Percentiles rank a stretch among this genome's conserved stretches.
Conservation (phyloP, 2,888 invertebrate species). For the Fragum fragum region DNA sequence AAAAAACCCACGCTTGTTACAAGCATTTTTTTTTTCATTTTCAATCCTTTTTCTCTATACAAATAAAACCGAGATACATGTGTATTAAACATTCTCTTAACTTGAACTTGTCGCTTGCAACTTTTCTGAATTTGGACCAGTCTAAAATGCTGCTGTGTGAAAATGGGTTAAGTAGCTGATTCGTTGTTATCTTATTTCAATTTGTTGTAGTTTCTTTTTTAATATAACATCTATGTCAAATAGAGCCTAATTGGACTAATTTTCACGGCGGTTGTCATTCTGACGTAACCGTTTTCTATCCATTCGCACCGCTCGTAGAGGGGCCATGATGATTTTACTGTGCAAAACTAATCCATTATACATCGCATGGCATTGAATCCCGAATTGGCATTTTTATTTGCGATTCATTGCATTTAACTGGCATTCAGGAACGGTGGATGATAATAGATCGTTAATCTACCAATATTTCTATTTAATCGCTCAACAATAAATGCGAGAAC, state of each 20-base stretch:
- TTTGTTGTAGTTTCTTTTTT: no score
- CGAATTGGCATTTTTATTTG: constrained; percentile 59
- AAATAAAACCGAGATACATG: no score
- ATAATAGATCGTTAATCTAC: constrained; percentile 28
- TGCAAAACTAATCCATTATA: constrained; percentile 44
- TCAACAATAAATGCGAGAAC: constrained; percentile 20
- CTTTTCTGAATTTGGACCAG: no score
- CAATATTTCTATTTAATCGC: constrained; percentile 26
- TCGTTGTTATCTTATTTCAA: no score
- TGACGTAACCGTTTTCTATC: constrained; percentile 34
- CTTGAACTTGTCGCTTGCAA: no score
- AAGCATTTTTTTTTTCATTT: no score
- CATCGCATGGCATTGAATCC: constrained; percentile 40
- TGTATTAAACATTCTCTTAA: no score
- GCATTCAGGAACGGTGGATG: constrained; percentile 37
- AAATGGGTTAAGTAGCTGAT: no score
- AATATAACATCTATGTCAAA: constrained; percentile 23
- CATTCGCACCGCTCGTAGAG: constrained; percentile 16
- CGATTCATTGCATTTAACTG: constrained; percentile 55
- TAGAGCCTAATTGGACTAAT: constrained; percentile 16
- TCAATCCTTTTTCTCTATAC: no score
- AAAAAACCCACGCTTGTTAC: no score
- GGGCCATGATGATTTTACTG: constrained; percentile 43
- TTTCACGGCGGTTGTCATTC: constrained; percentile 51
- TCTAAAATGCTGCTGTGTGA: no score